Conservation (phyloP, 2,888 invertebrate species). For the Drosophila borborema region DNA sequence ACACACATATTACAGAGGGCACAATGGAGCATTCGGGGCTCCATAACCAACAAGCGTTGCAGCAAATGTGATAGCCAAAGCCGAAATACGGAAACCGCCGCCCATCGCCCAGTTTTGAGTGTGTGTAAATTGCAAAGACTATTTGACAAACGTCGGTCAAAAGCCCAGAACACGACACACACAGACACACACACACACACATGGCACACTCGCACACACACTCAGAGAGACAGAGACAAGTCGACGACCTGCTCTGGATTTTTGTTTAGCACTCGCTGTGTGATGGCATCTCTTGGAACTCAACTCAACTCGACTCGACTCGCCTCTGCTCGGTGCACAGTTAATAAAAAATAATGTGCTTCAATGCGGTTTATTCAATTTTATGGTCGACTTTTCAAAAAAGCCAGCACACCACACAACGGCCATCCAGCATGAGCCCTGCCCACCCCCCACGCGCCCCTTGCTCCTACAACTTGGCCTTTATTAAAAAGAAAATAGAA, state of each 20-base stretch:
- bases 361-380: slow-evolving; percentile 81
- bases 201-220: not conserved
- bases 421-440: slow-evolving; percentile 8
- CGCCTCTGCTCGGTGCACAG: slow-evolving; percentile 51
- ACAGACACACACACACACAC: slow-evolving; percentile 20
- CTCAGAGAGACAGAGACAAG: slow-evolving; percentile 31
- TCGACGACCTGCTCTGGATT: slow-evolving; percentile 60
- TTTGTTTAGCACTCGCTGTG: slow-evolving; percentile 30
- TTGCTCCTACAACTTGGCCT: slow-evolving; percentile 40
- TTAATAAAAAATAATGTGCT: slow-evolving; percentile 81
- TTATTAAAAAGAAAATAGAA: slow-evolving; percentile 80
- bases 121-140: slow-evolving; percentile 80
- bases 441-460: not conserved
- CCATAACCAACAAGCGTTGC: slow-evolving; percentile 79
- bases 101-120: slow-evolving; percentile 52
- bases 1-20: slow-evolving; percentile 24
- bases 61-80: slow-evolving; percentile 56
- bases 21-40: slow-evolving; percentile 62
- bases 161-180: slow-evolving; percentile 58
- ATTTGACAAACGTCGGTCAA: slow-evolving; percentile 81
- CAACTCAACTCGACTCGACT: slow-evolving; percentile 9
- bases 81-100: slow-evolving; percentile 51
- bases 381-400: slow-evolving; percentile 80
- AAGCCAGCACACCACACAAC: slow-evolving; percentile 52
- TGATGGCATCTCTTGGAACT: slow-evolving; percentile 36